Evolutionary conservation across 2,113 vertebrate species (phyloP).

Genomic region (Platichthys flesus): DNA sequence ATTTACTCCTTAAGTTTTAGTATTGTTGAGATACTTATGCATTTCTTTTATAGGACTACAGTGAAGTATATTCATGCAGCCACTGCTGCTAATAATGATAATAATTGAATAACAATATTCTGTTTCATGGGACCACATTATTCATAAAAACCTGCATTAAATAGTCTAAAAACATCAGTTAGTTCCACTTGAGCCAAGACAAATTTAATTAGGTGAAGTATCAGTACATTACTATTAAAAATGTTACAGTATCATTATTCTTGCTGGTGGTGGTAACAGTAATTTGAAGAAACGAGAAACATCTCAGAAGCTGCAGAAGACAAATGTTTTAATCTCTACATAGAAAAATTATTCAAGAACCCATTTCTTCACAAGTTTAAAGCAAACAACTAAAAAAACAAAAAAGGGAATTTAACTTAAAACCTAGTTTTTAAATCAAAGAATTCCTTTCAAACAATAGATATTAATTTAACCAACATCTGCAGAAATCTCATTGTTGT

Average conservation of each 20-base stretch:
- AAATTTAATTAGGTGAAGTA: neutral
- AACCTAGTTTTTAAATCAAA: conserved; percentile 5
- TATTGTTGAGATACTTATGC: neutral
- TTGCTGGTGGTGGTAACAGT: neutral
- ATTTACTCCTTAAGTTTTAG: too few relatives aligned
- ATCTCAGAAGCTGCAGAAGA: neutral
- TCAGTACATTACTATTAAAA: neutral
- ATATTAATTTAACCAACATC: neutral
- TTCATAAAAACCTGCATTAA: neutral
- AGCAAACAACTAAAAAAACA: neutral
- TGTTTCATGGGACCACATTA: neutral
- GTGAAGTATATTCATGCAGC: neutral
- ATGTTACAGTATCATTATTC: neutral
- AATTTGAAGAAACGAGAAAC: conserved; percentile 4
- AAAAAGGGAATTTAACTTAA: neutral
- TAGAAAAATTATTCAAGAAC: neutral
- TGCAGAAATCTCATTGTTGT: conserved; percentile 22
- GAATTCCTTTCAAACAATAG: neutral
- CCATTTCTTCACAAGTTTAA: conserved; percentile 2
- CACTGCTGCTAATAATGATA: neutral
- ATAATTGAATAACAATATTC: neutral
- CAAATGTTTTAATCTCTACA: conserved; percentile 40
- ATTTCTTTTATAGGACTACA: neutral
- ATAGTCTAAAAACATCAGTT: neutral
- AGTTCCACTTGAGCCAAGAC: neutral